Evolutionary conservation across 1,140 invertebrate species (phyloP), one percentile per base, ranked within the genome.

Genomic region (Palaemon carinicauda): DNA sequence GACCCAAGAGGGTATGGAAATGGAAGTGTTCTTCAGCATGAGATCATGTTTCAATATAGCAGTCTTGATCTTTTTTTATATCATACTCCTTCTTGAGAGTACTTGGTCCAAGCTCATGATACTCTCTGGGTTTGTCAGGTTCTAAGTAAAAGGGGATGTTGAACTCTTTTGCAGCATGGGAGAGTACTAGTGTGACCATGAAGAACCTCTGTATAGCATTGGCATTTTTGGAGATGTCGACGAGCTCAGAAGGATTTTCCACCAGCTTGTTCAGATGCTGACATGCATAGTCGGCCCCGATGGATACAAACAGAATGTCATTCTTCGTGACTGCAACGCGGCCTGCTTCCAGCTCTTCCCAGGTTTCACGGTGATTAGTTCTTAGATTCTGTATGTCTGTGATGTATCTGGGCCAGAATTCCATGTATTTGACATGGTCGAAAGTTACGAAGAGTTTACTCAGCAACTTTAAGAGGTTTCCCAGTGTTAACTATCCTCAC

Each of bases 271-370:
- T 81, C 3, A 81, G 56, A 50, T 81, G 80, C 12, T 81, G 14
- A 52, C 80, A 81, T 2, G 65, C 80, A 41, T 81, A 31, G n/a
- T 81, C 60, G 4, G 65, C 80, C 3, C 56, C 80, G 21, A 81
- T 50, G 65, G 60, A 81, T 29, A 81, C 56, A 50, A 81, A 81
- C 1, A 56, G 80, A 14, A 81, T 73, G 17, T 3, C 29, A 60
- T 24, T 60, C 19, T 80, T 80, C 7, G 78, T 80, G 53, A 21
- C 21, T 21, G 78, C 54, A 27, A 60, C 56, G 52, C 53, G 52
- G 77, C 78, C 53, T 56, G 19, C 78, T 21, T 56, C 52, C 17
- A 80, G 78, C 56, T 80, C 78, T 56, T 29, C 56, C 78, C 51
- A 80, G 17, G 53, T 80, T 1, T 80, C 78, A 29, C 52, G 51